Percentiles rank a stretch among this genome's conserved stretches.
Evolutionary conservation across 1,140 invertebrate species (phyloP).

Genomic region (Druon quercuslanigerum): DNA sequence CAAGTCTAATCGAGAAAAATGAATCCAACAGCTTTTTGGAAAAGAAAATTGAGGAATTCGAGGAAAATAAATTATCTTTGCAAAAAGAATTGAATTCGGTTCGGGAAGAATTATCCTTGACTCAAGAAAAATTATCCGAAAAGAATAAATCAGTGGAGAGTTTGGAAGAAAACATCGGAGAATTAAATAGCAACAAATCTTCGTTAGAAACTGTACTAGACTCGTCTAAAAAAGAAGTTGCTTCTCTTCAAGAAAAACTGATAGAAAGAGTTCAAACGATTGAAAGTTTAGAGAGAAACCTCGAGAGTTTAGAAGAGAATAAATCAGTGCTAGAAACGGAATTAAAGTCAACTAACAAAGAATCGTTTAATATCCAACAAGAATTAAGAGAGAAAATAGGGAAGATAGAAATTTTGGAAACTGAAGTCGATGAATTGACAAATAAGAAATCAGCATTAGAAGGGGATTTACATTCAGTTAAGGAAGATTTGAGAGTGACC

Average conservation of each 20-base stretch:
- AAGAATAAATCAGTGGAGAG: too few relatives aligned
- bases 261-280: background rate
- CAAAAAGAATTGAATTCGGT: conserved; percentile 33
- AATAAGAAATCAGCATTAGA: conserved; percentile 16
- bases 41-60: background rate
- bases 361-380: conserved; percentile 3
- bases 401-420: background rate
- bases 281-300: background rate
- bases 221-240: too few relatives aligned
- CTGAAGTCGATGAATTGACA: background rate
- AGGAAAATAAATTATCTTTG: conserved; percentile 26
- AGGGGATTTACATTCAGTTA: background rate
- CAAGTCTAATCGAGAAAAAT: background rate
- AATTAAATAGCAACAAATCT: background rate
- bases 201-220: background rate
- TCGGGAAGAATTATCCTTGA: background rate
- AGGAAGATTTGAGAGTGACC: background rate
- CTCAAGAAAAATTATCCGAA: background rate
- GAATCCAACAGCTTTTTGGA: background rate
- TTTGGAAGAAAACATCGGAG: too few relatives aligned
- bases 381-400: background rate
- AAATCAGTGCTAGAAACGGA: conserved; percentile 31
- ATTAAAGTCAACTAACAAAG: background rate
- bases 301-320: conserved; percentile 3
- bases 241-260: too few relatives aligned